phyloP scores from a whole-genome alignment of 2,888 invertebrate species.

The Papilio demoleus region DNA sequence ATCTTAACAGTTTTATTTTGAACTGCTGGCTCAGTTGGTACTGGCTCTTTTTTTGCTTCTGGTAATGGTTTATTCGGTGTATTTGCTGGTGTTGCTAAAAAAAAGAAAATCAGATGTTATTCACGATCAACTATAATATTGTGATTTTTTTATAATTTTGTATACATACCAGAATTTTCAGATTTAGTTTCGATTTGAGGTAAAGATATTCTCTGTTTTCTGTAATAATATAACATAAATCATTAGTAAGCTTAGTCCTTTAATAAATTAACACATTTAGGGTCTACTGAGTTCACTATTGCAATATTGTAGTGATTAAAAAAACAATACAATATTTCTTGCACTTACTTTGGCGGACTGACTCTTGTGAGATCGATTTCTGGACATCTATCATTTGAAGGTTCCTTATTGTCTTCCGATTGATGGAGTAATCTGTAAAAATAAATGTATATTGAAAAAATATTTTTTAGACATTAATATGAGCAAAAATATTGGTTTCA shows the following conservation, averaged over 20 bases:
- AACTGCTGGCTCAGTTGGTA: constrained; percentile 32
- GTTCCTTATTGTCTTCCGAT: constrained; percentile 33
- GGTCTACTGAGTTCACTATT: too few species aligned
- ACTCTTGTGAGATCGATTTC: constrained; percentile 23
- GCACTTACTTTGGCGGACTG: constrained; percentile 43
- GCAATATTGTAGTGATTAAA: neutral
- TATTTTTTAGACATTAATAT: too few species aligned
- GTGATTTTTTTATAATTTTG: neutral
- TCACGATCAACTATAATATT: neutral
- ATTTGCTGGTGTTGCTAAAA: constrained; percentile 10
- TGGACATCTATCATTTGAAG: constrained; percentile 21
- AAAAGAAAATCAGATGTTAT: neutral
- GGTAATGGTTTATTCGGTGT: constrained; percentile 10
- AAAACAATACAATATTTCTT: neutral
- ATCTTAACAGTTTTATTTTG: constrained; percentile 60
- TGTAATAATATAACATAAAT: constrained; percentile 31
- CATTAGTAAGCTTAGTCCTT: neutral
- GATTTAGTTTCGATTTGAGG: neutral
- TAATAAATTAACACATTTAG: too few species aligned
- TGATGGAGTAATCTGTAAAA: constrained; percentile 46
- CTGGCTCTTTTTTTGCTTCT: constrained; percentile 29
- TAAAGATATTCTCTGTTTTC: constrained; percentile 20
- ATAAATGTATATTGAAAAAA: constrained; percentile 18
- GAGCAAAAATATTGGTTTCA: too few species aligned
- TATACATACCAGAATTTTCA: constrained; percentile 19